Evolutionary conservation across 2,113 vertebrate species (phyloP), one percentile per base, ranked within the genome.

Genomic region (Prunella fulvescens): DNA sequence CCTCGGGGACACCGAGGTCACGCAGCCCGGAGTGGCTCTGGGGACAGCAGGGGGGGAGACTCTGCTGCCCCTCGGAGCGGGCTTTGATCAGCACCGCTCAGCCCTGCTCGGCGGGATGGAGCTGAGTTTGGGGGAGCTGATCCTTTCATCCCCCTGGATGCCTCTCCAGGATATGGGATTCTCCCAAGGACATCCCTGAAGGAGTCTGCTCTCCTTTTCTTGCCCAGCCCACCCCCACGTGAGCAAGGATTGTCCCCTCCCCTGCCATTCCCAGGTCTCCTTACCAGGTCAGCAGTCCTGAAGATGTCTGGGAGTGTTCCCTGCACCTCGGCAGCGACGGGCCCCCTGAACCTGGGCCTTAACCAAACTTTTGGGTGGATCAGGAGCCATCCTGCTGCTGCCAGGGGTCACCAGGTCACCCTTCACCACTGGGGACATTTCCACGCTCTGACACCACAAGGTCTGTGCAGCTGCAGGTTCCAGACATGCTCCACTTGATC

Each of bases 401-500:
- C 57, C 61, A 44, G 88, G 29, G 62, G 57, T 8, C 73, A 62
- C 57, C 33, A 50, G 61, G 37, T 35, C 57, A 42, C 12, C 39
- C 66, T 67, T 42, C 86, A 23, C 6, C 81, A 3, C 3, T 1
- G 1, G 25, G 50, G 24, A n/a, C 70, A 33, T n/a, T 58, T 44
- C 74, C 39, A 26, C 0, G 0, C 72, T n/a, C 48, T 51, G 50
- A 8, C 50, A 26, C 71, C 29, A 3, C 1, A 2, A 47, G 42
- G n/a, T 2, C 70, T 3, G 26, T 11, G 23, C 10, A 25, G 39
- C 57, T 76, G 24, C 1, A 39, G 79, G 42, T 12, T n/a, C 37
- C 37, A 33, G 45, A 71, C 33, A 11, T 2, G 24, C 47, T n/a
- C 35, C 53, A 19, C 16, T 1, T 33, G 64, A 22, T 29, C 22